Evolutionary conservation across 1,140 invertebrate genomes (phyloP).

Genomic region (Drosophila biarmipes): DNA sequence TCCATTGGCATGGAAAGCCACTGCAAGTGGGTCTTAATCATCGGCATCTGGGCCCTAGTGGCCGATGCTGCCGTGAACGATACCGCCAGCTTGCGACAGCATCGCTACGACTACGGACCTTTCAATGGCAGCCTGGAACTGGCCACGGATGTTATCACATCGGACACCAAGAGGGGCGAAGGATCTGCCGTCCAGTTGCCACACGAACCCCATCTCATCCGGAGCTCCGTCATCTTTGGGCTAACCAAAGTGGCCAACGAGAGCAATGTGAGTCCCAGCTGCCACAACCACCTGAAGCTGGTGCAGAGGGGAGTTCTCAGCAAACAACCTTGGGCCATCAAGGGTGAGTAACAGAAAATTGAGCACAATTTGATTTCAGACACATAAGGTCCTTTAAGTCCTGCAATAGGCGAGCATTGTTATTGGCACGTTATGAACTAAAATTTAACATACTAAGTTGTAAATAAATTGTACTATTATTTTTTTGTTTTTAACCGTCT

Average conservation of each 20-base stretch:
- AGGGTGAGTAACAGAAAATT: constrained; percentile 57
- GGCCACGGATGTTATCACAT: not conserved
- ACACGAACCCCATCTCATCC: constrained; percentile 48
- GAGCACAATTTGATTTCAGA: not conserved
- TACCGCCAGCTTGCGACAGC: constrained; percentile 5
- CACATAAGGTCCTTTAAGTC: no score
- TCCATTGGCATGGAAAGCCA: constrained; percentile 16
- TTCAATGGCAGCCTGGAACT: constrained; percentile 38
- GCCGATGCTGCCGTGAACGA: constrained; percentile 33
- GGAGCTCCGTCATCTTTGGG: constrained; percentile 72
- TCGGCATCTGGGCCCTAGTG: constrained; percentile 6
- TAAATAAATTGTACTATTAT: no score
- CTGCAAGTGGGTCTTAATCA: constrained; percentile 3
- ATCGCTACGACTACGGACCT: constrained; percentile 18
- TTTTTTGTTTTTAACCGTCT: no score
- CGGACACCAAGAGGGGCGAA: not conserved
- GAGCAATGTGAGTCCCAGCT: constrained; percentile 64
- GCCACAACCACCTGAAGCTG: constrained; percentile 66
- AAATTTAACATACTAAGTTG: no score
- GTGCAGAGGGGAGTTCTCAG: constrained; percentile 67
- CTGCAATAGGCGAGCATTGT: no score
- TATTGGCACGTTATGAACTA: no score
- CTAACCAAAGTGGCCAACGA: constrained; percentile 64
- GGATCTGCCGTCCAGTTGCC: not conserved
- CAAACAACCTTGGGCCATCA: constrained; percentile 83